Evolutionary conservation across 2,113 vertebrate genomes (phyloP).

Genomic region (Cyprinodon variegatus): DNA sequence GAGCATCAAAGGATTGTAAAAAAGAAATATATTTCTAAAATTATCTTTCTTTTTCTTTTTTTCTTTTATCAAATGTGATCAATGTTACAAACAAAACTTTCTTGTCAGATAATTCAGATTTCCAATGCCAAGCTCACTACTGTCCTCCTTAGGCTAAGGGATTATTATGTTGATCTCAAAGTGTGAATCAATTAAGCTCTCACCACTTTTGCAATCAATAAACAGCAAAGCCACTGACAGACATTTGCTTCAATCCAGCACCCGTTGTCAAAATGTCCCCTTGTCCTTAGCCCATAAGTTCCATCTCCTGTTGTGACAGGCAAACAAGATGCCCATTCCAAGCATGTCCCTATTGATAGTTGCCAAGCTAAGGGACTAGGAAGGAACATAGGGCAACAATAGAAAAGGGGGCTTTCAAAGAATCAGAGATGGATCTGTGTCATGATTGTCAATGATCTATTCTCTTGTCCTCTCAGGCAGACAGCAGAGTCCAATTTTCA

Average conservation of each 20-base stretch:
- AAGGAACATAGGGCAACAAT: conserved; percentile 51
- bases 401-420: conserved; percentile 50
- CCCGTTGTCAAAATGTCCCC: conserved; percentile 69
- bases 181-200: conserved; percentile 82
- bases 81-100: conserved; percentile 25
- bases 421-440: conserved; percentile 73
- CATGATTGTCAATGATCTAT: conserved; percentile 75
- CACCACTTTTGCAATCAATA: conserved; percentile 77
- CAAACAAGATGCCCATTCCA: conserved; percentile 61
- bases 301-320: conserved; percentile 47
- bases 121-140: conserved; percentile 19
- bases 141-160: conserved; percentile 66
- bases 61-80: too few relatives aligned
- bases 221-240: conserved; percentile 73
- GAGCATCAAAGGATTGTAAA: background rate
- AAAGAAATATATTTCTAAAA: too few relatives aligned
- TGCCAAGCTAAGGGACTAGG: conserved; percentile 34
- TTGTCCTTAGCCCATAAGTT: conserved; percentile 41
- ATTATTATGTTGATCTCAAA: conserved; percentile 77
- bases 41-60: too few relatives aligned
- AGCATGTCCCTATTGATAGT: conserved; percentile 56
- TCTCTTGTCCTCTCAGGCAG: conserved; percentile 58
- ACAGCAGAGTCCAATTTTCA: conserved; percentile 69
- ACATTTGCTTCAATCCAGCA: conserved; percentile 51
- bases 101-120: conserved; percentile 29